Percentiles rank a stretch among this genome's conserved stretches.
phyloP scores from a whole-genome alignment of 2,888 invertebrate genomes.

The Ectemnius cavifrons region DNA sequence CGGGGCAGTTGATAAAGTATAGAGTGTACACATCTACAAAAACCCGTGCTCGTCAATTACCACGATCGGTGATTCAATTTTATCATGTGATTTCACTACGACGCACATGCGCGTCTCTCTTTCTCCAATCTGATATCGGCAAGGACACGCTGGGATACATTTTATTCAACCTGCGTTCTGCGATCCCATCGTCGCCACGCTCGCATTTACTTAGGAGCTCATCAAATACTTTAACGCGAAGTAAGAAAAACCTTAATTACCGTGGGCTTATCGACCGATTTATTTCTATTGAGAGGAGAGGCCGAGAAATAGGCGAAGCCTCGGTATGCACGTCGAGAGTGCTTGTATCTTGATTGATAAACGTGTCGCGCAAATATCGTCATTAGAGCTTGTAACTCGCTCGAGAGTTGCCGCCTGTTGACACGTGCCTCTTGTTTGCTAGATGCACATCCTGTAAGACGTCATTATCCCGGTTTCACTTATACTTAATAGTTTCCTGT shows the following conservation, averaged over 20 bases:
- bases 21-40: too few species aligned
- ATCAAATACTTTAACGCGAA: constrained; percentile 18
- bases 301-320: constrained; percentile 19
- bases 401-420: constrained; percentile 16
- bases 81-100: neutral
- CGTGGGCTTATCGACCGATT: constrained; percentile 10
- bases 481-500: too few species aligned
- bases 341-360: constrained; percentile 47
- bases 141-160: neutral
- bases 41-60: too few species aligned
- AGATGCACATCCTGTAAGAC: too few species aligned
- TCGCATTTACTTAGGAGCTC: constrained; percentile 31
- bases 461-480: too few species aligned
- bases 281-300: constrained; percentile 3
- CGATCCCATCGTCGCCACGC: constrained; percentile 7
- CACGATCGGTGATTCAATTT: constrained; percentile 23
- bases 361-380: constrained; percentile 50
- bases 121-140: constrained; percentile 3
- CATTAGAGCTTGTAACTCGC: constrained; percentile 53
- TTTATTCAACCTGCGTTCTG: neutral
- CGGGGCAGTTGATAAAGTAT: too few species aligned
- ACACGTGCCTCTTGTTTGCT: too few species aligned
- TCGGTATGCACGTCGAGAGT: neutral
- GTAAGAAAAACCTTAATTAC: constrained; percentile 9
- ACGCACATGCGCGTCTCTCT: constrained; percentile 12